A percentile compares a stretch with the other conserved stretches of the same genome.
These are phyloP conservation scores for Oplegnathus fasciatus DNA, from an alignment of 2,113 vertebrate genomes.

Conservation along the genomic window DNA sequence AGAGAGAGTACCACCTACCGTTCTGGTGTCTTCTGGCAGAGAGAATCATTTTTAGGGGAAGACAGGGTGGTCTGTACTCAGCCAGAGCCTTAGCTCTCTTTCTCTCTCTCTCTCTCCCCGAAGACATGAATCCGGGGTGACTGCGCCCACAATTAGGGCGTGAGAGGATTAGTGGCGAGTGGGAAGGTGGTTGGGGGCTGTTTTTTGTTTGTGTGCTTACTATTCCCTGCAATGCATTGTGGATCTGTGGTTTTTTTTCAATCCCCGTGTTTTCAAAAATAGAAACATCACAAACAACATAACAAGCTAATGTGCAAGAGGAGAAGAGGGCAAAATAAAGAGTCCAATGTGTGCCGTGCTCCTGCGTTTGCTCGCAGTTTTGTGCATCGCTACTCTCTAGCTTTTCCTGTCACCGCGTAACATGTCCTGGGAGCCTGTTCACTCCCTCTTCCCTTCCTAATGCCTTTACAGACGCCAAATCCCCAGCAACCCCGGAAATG, in stretches of 20 bases:
- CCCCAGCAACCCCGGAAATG: slow-evolving; percentile 54
- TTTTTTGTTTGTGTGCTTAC: slow-evolving; percentile 74
- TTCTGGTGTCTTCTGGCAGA: slow-evolving; percentile 72
- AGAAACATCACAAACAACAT: slow-evolving; percentile 72
- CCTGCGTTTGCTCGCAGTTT: slow-evolving; percentile 37
- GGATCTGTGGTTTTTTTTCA: slow-evolving; percentile 34
- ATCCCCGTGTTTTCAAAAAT: slow-evolving; percentile 65
- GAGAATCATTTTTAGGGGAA: slow-evolving; percentile 57
- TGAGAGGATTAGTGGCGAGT: slow-evolving; percentile 78
- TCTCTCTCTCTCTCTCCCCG: slow-evolving; percentile 36
- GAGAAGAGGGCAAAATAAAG: slow-evolving; percentile 61
- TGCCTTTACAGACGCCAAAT: slow-evolving; percentile 63
- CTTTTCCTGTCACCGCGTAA: slow-evolving; percentile 45
- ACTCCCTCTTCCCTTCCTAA: slow-evolving; percentile 62
- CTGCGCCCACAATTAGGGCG: slow-evolving; percentile 79
- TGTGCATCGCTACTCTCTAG: slow-evolving; percentile 24
- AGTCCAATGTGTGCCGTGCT: slow-evolving; percentile 27
- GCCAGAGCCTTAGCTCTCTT: slow-evolving; percentile 47
- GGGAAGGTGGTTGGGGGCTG: slow-evolving; percentile 75
- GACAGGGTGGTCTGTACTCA: slow-evolving; percentile 69
- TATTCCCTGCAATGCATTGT: slow-evolving; percentile 64
- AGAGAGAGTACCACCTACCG: slow-evolving; percentile 78
- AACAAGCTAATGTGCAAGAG: slow-evolving; percentile 61
- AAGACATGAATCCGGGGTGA: slow-evolving; percentile 74
- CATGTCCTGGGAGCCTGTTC: slow-evolving; percentile 63